A percentile compares a stretch with the other conserved stretches of the same genome.
Evolutionary conservation across 2,113 vertebrate genomes (phyloP).

Genomic region (Columba janthina): DNA sequence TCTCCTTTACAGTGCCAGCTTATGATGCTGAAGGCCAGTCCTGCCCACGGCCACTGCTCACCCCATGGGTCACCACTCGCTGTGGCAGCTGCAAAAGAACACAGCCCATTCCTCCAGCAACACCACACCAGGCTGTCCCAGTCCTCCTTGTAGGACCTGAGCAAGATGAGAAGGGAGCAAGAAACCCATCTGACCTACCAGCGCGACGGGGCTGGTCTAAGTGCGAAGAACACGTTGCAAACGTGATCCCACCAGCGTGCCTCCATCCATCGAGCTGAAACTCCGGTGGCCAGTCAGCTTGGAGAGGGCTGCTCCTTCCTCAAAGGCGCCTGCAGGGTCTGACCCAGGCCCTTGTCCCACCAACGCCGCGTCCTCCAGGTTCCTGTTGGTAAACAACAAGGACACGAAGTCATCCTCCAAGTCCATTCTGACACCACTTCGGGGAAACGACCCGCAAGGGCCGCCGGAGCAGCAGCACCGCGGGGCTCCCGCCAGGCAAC

Average conservation of each 20-base stretch:
- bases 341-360: neutral
- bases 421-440: neutral
- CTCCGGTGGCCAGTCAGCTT: neutral
- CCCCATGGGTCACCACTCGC: neutral
- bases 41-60: neutral
- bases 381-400: neutral
- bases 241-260: neutral
- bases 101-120: fast-evolving
- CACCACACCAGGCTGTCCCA: too few relatives aligned
- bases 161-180: fast-evolving
- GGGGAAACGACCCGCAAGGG: neutral
- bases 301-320: neutral
- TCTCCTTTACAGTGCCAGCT: fast-evolving
- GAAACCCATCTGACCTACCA: neutral
- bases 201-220: neutral
- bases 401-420: neutral
- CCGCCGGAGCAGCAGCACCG: neutral
- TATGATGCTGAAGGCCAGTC: fast-evolving
- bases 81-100: neutral
- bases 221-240: neutral
- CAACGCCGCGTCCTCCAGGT: neutral
- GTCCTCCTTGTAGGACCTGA: neutral
- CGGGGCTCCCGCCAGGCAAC: neutral
- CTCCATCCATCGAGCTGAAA: neutral
- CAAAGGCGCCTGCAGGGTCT: neutral